Base-by-base conservation (phyloP, 2,888 invertebrate genomes). In the Diploptera punctata region DNA sequence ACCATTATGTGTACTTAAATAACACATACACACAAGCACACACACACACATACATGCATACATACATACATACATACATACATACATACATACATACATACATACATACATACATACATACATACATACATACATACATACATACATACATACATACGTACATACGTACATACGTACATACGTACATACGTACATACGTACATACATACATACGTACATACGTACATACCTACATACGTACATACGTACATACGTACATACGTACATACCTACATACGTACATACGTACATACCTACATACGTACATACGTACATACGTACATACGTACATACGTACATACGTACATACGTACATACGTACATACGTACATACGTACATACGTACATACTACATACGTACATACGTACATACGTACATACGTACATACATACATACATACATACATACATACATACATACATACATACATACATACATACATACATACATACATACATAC, bases 181-280 rank as follows among this genome's bases (percentile, higher is more conserved):
- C 21, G 21, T 54, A 54, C 21, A 54, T 54, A 54, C 21, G 21
- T 54, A 54, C 21, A 54, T 54, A 54, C 21, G 21, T 54, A 54
- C 21, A 54, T 54, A 54, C 21, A 54, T 54, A 54, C 57, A 57
- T 4, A 57, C 57, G 21, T 16, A 57, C 57, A 57, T 4, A 57
- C 19, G 21, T 4, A n/a, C n/a, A n/a, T n/a, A n/a, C n/a, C n/a
- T n/a, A n/a, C n/a, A n/a, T n/a, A n/a, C n/a, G n/a, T n/a, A n/a
- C n/a, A n/a, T n/a, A n/a, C n/a, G n/a, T n/a, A n/a, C n/a, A n/a
- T n/a, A n/a, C n/a, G n/a, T n/a, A n/a, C n/a, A n/a, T n/a, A n/a
- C n/a, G n/a, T n/a, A n/a, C n/a, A n/a, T n/a, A n/a, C n/a, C n/a
- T n/a, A n/a, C n/a, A n/a, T n/a, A n/a, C n/a, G n/a, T n/a, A n/a